Evolutionary conservation across 2,113 vertebrate species (phyloP).

Genomic region (Hucho hucho): DNA sequence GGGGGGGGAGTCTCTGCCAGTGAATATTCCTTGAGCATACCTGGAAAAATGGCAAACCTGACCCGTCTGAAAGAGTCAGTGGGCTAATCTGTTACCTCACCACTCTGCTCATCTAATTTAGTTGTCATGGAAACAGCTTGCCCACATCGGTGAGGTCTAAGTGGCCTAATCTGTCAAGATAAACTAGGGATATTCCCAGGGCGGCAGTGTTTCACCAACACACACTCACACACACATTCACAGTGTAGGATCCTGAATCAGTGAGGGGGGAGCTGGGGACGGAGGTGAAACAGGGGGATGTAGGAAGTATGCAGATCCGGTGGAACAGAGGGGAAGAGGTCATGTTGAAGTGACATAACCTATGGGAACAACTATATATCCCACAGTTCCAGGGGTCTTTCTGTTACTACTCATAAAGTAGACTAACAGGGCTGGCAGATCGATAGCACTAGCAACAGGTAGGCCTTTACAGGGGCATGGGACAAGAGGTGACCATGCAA

Average conservation of each 20-base stretch:
- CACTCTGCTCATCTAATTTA: conserved; percentile 40
- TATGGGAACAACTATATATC: not conserved
- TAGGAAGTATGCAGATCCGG: conserved; percentile 13
- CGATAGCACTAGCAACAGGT: conserved; percentile 19
- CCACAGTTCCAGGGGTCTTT: not conserved
- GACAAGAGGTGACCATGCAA: not conserved
- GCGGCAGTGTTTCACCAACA: conserved; percentile 62
- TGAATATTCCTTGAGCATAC: conserved; percentile 14
- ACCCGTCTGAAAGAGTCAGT: not conserved
- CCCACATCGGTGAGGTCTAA: conserved; percentile 61
- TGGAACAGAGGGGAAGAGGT: not conserved
- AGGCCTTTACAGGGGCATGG: not conserved
- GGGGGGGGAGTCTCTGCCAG: conserved; percentile 17
- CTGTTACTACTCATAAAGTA: conserved; percentile 31
- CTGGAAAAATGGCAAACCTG: conserved; percentile 8
- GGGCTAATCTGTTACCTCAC: too few relatives aligned
- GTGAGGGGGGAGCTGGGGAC: conserved; percentile 30
- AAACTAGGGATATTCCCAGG: conserved; percentile 68
- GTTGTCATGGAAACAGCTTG: conserved; percentile 63
- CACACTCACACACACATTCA: conserved; percentile 22
- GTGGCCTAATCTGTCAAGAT: conserved; percentile 72
- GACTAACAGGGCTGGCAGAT: conserved; percentile 9
- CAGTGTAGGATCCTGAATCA: conserved; percentile 9
- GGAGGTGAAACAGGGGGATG: conserved; percentile 13
- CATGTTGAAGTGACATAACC: conserved; percentile 18